Evolutionary conservation across 2,888 invertebrate species (phyloP), one percentile per base, ranked within the genome.

Genomic region (Nezara viridula): DNA sequence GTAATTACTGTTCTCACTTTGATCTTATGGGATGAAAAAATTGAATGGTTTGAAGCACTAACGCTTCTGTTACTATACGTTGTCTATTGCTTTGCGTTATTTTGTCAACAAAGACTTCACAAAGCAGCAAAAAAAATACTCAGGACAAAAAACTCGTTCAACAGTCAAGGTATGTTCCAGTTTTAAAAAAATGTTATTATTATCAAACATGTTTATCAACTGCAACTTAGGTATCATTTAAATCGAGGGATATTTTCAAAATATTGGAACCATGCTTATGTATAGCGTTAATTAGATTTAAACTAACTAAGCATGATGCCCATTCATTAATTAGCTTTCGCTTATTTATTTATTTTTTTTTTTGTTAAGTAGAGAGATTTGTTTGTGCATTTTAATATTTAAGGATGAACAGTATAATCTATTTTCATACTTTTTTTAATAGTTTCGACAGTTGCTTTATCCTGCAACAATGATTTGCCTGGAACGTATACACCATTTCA

Each of bases 41-140:
- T 98, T 49, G 95, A 95, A 90, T 98, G 97, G 96, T 96, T 95
- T 92, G 98, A 98, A 92, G 96, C 97, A 0, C 91, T 95, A 85
- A 93, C 95, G 0, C 94, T 98, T 90, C 95, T 96, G 91, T 92
- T 95, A 0, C 93, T 97, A n/a, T 96, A 98, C 92, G 92, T 96
- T 77, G 91, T 95, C 7, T 98, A 98, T 93, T 96, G 96, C 92
- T 91, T 95, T 16, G 91, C 96, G 0, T 95, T 97, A 93, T 96
- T 97, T 92, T 91, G 91, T 40, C 91, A 92, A 60, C 91, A 91
- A 88, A 91, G 91, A 85, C 90, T 92, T 32, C 90, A 90, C n/a
- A 91, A 90, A 73, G 91, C 91, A n/a, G 91, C 91, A 50, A 91
- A 91, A 87, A 89, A 90, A 44, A 90, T 91, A 12, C 77, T 91